Percentiles rank a stretch among this genome's conserved stretches.
Conservation (phyloP, 1,140 invertebrate genomes). For the Platorchestia sp. region DNA sequence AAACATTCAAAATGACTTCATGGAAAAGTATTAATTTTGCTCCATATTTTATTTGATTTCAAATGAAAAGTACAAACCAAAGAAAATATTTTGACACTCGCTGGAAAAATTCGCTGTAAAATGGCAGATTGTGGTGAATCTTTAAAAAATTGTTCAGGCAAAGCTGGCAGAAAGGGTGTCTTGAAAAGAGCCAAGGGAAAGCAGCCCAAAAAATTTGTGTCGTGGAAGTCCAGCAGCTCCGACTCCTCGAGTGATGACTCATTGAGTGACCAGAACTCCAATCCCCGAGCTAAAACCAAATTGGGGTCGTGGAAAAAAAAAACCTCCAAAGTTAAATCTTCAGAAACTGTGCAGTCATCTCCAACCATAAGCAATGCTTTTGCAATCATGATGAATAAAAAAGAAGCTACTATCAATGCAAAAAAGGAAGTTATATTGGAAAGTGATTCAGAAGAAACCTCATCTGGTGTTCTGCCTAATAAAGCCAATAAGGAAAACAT, state of each 20-base stretch:
- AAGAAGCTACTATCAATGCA: neutral
- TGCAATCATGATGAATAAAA: conserved; percentile 3
- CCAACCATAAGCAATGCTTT: neutral
- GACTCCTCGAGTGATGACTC: neutral
- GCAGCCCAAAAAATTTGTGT: neutral
- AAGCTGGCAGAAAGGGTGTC: neutral
- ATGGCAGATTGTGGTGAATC: neutral
- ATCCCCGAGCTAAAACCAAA: neutral
- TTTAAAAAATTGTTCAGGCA: neutral
- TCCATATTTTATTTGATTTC: too few relatives aligned
- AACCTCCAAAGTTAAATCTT: neutral
- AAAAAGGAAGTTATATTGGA: neutral
- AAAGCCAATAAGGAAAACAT: neutral
- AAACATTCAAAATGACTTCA: too few relatives aligned
- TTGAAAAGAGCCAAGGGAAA: neutral
- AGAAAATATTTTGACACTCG: too few relatives aligned
- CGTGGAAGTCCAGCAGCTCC: neutral
- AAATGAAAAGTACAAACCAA: too few relatives aligned
- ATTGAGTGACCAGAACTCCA: neutral
- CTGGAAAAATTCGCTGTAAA: neutral
- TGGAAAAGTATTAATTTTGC: too few relatives aligned
- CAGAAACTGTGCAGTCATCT: neutral
- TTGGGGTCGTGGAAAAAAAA: neutral
- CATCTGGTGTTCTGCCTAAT: too few relatives aligned
- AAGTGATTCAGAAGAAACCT: neutral